A percentile compares a stretch with the other conserved stretches of the same genome.
Evolutionary conservation across 2,113 vertebrate species (phyloP).

Genomic region (Nestor notabilis): DNA sequence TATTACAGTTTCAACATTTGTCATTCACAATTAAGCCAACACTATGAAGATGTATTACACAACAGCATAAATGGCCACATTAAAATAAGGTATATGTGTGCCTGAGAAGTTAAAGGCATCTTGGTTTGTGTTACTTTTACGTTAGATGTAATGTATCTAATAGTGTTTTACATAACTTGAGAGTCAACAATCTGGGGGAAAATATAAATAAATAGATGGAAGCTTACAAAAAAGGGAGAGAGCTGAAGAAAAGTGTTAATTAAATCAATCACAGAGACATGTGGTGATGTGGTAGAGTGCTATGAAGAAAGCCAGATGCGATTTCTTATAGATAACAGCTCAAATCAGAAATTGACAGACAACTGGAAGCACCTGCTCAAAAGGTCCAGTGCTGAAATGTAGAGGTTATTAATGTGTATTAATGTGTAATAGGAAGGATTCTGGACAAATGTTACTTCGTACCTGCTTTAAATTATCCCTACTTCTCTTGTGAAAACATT

Average conservation of each 20-base stretch:
- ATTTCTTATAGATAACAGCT: background rate
- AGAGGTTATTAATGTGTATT: background rate
- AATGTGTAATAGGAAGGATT: background rate
- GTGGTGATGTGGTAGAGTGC: background rate
- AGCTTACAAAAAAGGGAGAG: background rate
- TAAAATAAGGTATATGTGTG: constrained; percentile 61
- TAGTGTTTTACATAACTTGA: constrained; percentile 53
- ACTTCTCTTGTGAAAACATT: background rate
- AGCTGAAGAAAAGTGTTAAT: constrained; percentile 6
- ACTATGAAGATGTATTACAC: constrained; percentile 77
- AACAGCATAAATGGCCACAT: constrained; percentile 67
- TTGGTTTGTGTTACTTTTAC: constrained; percentile 65
- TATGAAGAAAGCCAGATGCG: background rate
- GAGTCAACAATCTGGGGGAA: constrained; percentile 41
- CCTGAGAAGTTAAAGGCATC: constrained; percentile 60
- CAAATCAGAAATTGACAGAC: background rate
- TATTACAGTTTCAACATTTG: constrained; percentile 82
- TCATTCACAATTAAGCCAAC: constrained; percentile 78
- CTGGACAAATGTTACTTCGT: background rate
- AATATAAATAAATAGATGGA: constrained; percentile 47
- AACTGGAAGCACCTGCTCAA: background rate
- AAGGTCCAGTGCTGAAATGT: background rate
- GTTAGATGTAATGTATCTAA: constrained; percentile 35
- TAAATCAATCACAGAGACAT: background rate
- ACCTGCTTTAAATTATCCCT: background rate